Conservation (phyloP, 53 echinoderm and acorn worm species). For the Echinarachnius parma region DNA sequence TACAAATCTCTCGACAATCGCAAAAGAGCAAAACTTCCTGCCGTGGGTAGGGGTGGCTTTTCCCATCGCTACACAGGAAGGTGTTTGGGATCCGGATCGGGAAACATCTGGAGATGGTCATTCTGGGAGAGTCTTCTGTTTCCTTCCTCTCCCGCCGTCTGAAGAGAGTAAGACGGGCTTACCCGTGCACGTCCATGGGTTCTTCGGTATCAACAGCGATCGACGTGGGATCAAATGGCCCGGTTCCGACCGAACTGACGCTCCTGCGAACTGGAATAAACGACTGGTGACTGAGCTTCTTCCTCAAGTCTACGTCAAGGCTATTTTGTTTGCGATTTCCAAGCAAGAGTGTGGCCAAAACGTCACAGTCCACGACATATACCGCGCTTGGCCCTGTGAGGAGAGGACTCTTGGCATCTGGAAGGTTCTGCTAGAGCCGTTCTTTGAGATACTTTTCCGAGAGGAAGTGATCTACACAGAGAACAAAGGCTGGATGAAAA, state of each 20-base stretch:
- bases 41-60: slow-evolving; percentile 57
- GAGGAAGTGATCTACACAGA: slow-evolving; percentile 54
- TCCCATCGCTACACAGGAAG: slow-evolving; percentile 8
- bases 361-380: slow-evolving; percentile 21
- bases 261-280: slow-evolving; percentile 74
- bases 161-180: slow-evolving; percentile 69
- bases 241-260: slow-evolving; percentile 72
- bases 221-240: slow-evolving; percentile 94
- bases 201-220: slow-evolving; percentile 87
- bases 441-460: slow-evolving; percentile 29
- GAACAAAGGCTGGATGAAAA: slow-evolving; percentile 53
- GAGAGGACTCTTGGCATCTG: slow-evolving; percentile 24
- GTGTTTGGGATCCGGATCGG: too few species aligned
- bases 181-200: slow-evolving; percentile 90
- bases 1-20: slow-evolving; percentile 10
- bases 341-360: not conserved
- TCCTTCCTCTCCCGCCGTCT: slow-evolving; percentile 87
- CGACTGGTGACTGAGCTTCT: slow-evolving; percentile 56
- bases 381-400: slow-evolving; percentile 60
- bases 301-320: slow-evolving; percentile 60
- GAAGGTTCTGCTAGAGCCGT: slow-evolving; percentile 52
- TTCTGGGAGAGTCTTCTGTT: slow-evolving; percentile 79
- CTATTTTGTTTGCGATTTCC: slow-evolving; percentile 3
- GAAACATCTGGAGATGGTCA: not conserved
- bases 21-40: slow-evolving; percentile 15